Evolutionary conservation across 2,888 invertebrate genomes (phyloP).

Genomic region (Shargacucullia verbasci): DNA sequence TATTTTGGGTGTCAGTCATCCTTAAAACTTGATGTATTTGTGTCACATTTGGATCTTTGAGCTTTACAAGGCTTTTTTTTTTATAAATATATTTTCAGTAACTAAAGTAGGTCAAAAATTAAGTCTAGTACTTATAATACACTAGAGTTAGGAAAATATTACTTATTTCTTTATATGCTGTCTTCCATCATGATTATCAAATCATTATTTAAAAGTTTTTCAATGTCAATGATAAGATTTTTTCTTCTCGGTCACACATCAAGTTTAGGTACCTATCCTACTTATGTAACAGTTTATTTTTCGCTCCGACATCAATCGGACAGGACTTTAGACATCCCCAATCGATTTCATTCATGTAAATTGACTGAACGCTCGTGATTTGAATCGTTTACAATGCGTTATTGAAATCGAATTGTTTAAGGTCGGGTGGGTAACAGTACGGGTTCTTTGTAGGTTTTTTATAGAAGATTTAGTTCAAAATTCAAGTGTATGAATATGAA

Average conservation of each 20-base stretch:
- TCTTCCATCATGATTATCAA: too few relatives aligned
- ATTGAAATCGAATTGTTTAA: constrained; percentile 47
- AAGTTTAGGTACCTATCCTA: constrained; percentile 6
- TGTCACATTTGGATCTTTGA: too few relatives aligned
- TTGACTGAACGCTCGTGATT: constrained; percentile 43
- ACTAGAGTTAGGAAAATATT: too few relatives aligned
- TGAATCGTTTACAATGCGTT: constrained; percentile 49
- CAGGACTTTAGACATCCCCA: constrained; percentile 43
- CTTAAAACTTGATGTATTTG: too few relatives aligned
- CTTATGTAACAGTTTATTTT: constrained; percentile 44
- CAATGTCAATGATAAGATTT: neutral
- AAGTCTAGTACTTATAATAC: too few relatives aligned
- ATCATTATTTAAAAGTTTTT: neutral
- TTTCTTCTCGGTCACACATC: constrained; percentile 15
- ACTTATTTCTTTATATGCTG: too few relatives aligned
- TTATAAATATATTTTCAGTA: too few relatives aligned
- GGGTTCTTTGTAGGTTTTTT: constrained; percentile 21
- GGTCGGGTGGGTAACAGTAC: constrained; percentile 27
- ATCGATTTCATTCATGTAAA: constrained; percentile 49
- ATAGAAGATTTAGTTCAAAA: constrained; percentile 14
- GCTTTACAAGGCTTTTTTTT: too few relatives aligned
- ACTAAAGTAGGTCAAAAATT: too few relatives aligned
- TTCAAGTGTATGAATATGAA: constrained; percentile 9
- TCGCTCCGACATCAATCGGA: constrained; percentile 27
- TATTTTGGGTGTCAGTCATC: constrained; percentile 15